Evolutionary conservation across 2,888 invertebrate species (phyloP), one percentile per base, ranked within the genome.

Genomic region (Antheraea assamensis): DNA sequence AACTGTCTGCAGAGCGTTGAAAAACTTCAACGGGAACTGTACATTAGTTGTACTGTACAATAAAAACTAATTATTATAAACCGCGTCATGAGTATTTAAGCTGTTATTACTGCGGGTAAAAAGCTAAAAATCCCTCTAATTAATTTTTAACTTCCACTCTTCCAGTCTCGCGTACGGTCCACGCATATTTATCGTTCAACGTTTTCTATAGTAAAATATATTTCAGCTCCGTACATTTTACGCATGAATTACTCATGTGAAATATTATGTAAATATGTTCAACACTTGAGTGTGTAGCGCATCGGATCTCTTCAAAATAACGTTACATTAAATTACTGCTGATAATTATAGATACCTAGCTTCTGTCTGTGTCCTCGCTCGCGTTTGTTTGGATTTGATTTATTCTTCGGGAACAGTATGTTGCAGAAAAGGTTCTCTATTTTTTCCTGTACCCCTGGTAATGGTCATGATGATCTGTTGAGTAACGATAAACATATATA

Each of bases 331-430:
- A 68, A 19, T 35, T n/a, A 35, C 2, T 68, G 3, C 73, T 73
- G 73, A 76, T 74, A 74, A 78, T 77, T 72, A 15, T 19, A 52
- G 19, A 42, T 10, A 42, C 10, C 42, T 42, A 42, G 42, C 42
- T 13, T 42, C 13, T 42, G 42, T 42, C 13, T 42, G 42, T 13
- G 13, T 10, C 42, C 13, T 42, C 42, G 42, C 42, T 42, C 42
- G 42, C 13, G 8, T 42, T 42, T n/a, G n/a, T n/a, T n/a, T n/a
- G n/a, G n/a, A n/a, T n/a, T n/a, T n/a, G n/a, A n/a, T n/a, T n/a
- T n/a, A n/a, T 42, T 13, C 42, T 42, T 13, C 42, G 42, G 42
- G 42, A 42, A 42, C 2, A 42, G 8, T 42, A 42, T 42, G 42
- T 10, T 42, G 13, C 0, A 13, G 13, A 2, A 42, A 13, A 13